Percentiles rank a stretch among this genome's conserved stretches.
Evolutionary conservation across 1,140 invertebrate genomes (phyloP).

Genomic region (Sitodiplosis mosellana): DNA sequence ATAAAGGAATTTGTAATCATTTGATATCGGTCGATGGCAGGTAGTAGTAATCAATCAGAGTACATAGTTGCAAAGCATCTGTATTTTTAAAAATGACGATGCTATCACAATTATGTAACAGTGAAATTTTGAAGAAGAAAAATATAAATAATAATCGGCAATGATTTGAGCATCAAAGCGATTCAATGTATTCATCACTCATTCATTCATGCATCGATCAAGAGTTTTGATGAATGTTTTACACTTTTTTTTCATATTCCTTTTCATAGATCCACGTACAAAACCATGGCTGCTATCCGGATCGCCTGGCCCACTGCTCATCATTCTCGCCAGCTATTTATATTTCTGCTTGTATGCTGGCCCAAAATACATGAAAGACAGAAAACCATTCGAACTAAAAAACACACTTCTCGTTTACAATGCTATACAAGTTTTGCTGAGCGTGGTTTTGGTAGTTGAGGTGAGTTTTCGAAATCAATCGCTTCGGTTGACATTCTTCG

Average conservation of each 20-base stretch:
- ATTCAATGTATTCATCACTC: neutral
- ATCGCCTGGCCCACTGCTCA: conserved; percentile 56
- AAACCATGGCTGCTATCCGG: conserved; percentile 69
- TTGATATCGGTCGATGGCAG: no score
- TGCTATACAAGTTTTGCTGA: conserved; percentile 51
- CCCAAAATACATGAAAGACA: conserved; percentile 66
- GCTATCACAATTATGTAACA: no score
- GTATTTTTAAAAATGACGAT: no score
- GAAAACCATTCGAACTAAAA: conserved; percentile 64
- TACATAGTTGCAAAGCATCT: no score
- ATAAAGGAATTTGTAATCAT: no score
- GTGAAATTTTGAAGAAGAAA: no score
- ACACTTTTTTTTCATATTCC: neutral
- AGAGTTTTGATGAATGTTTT: neutral
- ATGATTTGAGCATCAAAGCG: no score
- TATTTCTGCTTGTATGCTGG: conserved; percentile 49
- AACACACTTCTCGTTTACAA: conserved; percentile 65
- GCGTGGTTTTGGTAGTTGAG: conserved; percentile 51
- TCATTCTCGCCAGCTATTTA: conserved; percentile 51
- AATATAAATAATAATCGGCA: no score
- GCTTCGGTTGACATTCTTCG: neutral
- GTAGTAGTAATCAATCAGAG: no score
- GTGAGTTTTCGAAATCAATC: conserved; percentile 18
- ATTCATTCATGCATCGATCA: neutral
- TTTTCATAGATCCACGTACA: conserved; percentile 61